phyloP scores from a whole-genome alignment of 2,113 vertebrate genomes.

The Callopanchax toddi region DNA sequence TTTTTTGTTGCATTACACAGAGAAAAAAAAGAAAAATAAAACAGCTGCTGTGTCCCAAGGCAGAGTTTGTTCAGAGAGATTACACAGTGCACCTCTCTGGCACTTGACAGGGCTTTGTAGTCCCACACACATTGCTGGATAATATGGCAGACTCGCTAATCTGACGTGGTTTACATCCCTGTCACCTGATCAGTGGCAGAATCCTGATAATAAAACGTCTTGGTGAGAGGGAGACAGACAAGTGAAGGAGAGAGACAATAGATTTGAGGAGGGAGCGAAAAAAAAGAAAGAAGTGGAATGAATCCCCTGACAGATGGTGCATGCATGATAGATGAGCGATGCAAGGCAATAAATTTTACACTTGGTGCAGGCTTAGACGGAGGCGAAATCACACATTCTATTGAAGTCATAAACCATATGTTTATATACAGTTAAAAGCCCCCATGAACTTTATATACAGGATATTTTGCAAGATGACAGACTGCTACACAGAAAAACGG shows the following conservation, averaged over 20 bases:
- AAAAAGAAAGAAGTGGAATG: slow-evolving; percentile 32
- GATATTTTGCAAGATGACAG: neutral
- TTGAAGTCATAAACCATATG: slow-evolving; percentile 38
- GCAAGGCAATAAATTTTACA: slow-evolving; percentile 40
- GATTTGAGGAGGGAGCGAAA: slow-evolving; percentile 16
- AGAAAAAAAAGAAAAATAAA: slow-evolving; percentile 25
- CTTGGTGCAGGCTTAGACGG: slow-evolving; percentile 27
- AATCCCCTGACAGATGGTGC: slow-evolving; percentile 62
- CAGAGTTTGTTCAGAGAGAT: slow-evolving; percentile 69
- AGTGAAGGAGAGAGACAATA: slow-evolving; percentile 37
- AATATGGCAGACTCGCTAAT: slow-evolving; percentile 61
- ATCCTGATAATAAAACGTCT: slow-evolving; percentile 46
- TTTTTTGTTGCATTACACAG: slow-evolving; percentile 16
- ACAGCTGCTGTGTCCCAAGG: slow-evolving; percentile 56
- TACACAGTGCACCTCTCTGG: slow-evolving; percentile 51
- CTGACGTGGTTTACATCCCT: slow-evolving; percentile 54
- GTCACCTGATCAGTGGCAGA: slow-evolving; percentile 56
- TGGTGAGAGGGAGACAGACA: slow-evolving; percentile 34
- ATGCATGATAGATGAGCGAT: slow-evolving; percentile 61
- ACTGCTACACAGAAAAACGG: neutral
- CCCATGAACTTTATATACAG: slow-evolving; percentile 28
- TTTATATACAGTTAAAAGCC: slow-evolving; percentile 31
- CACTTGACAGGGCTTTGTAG: slow-evolving; percentile 65
- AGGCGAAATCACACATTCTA: slow-evolving; percentile 30
- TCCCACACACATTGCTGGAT: slow-evolving; percentile 56